Conservation (phyloP, 2,113 vertebrate genomes). For the Parus major region DNA sequence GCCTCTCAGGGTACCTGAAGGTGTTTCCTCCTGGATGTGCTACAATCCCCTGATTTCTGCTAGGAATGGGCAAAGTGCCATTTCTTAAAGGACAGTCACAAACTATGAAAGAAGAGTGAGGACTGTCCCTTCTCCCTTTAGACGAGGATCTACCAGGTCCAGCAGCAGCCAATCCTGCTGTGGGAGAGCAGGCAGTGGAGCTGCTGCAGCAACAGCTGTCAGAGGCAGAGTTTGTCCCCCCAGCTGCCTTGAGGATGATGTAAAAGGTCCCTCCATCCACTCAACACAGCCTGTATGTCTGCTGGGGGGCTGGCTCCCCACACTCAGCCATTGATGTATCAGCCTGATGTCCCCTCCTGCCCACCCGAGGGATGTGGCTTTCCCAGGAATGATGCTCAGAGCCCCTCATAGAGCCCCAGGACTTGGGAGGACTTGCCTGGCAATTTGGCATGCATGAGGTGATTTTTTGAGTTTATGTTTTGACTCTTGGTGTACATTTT, state of each 20-base stretch:
- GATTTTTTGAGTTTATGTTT: background rate
- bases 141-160: background rate
- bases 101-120: background rate
- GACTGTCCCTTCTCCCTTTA: background rate
- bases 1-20: background rate
- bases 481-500: background rate
- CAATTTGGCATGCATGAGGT: background rate
- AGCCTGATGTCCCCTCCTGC: background rate
- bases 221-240: background rate
- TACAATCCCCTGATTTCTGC: background rate
- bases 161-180: accelerated
- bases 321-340: accelerated
- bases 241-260: accelerated
- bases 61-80: accelerated
- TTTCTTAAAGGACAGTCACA: background rate
- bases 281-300: background rate
- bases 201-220: background rate
- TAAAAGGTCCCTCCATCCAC: background rate
- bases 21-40: accelerated
- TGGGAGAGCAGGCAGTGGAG: accelerated
- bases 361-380: accelerated
- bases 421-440: background rate
- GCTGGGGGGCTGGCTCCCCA: background rate
- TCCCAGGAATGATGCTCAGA: background rate
- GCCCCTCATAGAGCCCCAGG: background rate